A percentile compares a stretch with the other conserved stretches of the same genome.
Evolutionary conservation across 1,140 invertebrate species (phyloP).

Genomic region (Cephus cinctus): DNA sequence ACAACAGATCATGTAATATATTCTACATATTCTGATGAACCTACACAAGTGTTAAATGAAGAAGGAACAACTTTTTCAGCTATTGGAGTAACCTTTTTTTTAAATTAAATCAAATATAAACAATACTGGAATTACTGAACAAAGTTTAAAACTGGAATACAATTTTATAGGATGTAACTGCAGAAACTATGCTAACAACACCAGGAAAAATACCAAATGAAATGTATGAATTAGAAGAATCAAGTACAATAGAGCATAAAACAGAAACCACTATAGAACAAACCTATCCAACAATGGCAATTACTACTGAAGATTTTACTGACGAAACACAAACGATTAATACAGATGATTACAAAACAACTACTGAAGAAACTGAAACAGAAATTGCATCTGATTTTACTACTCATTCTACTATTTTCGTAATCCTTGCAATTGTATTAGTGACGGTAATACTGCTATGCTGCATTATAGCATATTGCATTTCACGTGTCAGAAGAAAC

Average conservation of each 20-base stretch:
- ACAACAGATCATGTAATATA: too few relatives aligned
- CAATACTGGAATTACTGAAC: conserved; percentile 9
- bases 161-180: conserved; percentile 26
- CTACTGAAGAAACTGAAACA: too few relatives aligned
- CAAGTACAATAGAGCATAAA: not conserved
- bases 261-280: not conserved
- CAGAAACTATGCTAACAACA: conserved; percentile 36
- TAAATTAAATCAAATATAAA: conserved; percentile 7
- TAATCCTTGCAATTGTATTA: conserved; percentile 24
- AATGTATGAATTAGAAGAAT: conserved; percentile 35
- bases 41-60: conserved; percentile 25
- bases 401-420: conserved; percentile 17
- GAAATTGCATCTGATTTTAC: conserved; percentile 12
- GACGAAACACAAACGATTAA: not conserved
- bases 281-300: not conserved
- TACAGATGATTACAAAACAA: too few relatives aligned
- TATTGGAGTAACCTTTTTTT: conserved; percentile 24
- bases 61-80: conserved; percentile 24
- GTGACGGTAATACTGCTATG: conserved; percentile 32
- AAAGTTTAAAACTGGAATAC: not conserved
- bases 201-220: conserved; percentile 29
- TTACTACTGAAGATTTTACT: not conserved
- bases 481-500: conserved; percentile 35
- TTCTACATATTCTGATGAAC: not conserved
- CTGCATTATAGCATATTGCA: conserved; percentile 30